phyloP scores from a whole-genome alignment of 2,888 invertebrate genomes.

The Mimas tiliae region DNA sequence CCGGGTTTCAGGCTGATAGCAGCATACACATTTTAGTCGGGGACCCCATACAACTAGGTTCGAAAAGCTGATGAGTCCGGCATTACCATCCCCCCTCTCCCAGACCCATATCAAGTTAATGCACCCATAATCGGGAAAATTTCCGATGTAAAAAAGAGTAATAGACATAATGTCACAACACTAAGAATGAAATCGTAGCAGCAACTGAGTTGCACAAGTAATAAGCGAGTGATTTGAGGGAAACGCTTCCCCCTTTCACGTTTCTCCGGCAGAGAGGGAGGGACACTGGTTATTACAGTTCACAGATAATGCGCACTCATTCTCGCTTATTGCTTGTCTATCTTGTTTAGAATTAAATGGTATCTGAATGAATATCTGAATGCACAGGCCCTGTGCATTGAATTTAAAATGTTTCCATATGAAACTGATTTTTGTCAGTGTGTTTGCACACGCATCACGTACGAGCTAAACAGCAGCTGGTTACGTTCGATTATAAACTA shows the following conservation, averaged over 20 bases:
- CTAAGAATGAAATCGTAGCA: background rate
- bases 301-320: slow-evolving; percentile 43
- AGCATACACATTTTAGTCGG: too few relatives aligned
- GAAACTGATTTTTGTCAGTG: slow-evolving; percentile 19
- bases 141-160: too few relatives aligned
- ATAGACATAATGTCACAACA: background rate
- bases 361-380: slow-evolving; percentile 4
- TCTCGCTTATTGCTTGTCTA: slow-evolving; percentile 33
- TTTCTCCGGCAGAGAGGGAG: background rate
- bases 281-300: slow-evolving; percentile 35
- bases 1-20: too few relatives aligned
- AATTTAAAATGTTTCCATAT: slow-evolving; percentile 11
- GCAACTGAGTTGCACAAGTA: slow-evolving; percentile 28
- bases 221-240: slow-evolving; percentile 27
- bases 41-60: too few relatives aligned
- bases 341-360: slow-evolving; percentile 18
- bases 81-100: too few relatives aligned
- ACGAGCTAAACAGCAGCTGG: slow-evolving; percentile 8
- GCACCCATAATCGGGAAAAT: too few relatives aligned
- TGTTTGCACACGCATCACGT: slow-evolving; percentile 18
- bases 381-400: background rate
- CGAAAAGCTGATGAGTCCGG: too few relatives aligned
- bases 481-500: background rate
- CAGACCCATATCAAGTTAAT: too few relatives aligned
- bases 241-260: background rate